These are phyloP conservation scores for Chloroclysta siterata DNA, from an alignment of 2,888 invertebrate genomes.

Conservation along the genomic window DNA sequence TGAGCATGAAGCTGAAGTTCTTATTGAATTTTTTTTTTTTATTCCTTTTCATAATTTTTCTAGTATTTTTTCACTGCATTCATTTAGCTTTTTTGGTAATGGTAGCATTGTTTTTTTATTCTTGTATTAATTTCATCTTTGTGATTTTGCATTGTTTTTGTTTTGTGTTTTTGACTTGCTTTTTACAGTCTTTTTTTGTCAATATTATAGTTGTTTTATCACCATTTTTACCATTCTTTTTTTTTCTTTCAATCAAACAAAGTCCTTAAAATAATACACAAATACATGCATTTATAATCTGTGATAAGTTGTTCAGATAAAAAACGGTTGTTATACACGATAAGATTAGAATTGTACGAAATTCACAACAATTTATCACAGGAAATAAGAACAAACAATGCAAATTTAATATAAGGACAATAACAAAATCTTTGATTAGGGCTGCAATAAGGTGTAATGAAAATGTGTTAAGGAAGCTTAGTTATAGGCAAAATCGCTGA, in stretches of 20 bases:
- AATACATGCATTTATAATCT: conserved; percentile 19
- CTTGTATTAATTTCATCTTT: conserved; percentile 28
- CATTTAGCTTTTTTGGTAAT: conserved; percentile 34
- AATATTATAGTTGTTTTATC: conserved; percentile 27
- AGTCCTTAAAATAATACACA: conserved; percentile 24
- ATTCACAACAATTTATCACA: conserved; percentile 21
- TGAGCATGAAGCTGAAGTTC: conserved; percentile 18
- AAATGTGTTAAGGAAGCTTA: conserved; percentile 10
- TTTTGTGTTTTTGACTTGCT: conserved; percentile 34
- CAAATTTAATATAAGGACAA: conserved; percentile 16
- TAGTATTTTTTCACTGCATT: conserved; percentile 9
- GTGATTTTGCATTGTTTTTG: conserved; percentile 36
- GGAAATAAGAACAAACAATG: conserved; percentile 12
- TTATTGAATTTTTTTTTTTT: conserved; percentile 15
- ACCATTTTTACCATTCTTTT: conserved; percentile 22
- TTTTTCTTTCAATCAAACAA: conserved; percentile 23
- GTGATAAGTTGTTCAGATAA: conserved; percentile 24
- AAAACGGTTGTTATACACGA: conserved; percentile 5
- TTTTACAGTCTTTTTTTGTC: conserved; percentile 33
- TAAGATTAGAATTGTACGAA: conserved; percentile 9
- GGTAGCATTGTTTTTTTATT: conserved; percentile 17
- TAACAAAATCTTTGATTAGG: conserved; percentile 18
- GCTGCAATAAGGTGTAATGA: conserved; percentile 18
- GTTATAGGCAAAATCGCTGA: conserved; percentile 14
- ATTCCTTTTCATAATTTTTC: background rate